Evolutionary conservation across 2,888 invertebrate species (phyloP), one percentile per base, ranked within the genome.

Genomic region (Tipula vernalis): DNA sequence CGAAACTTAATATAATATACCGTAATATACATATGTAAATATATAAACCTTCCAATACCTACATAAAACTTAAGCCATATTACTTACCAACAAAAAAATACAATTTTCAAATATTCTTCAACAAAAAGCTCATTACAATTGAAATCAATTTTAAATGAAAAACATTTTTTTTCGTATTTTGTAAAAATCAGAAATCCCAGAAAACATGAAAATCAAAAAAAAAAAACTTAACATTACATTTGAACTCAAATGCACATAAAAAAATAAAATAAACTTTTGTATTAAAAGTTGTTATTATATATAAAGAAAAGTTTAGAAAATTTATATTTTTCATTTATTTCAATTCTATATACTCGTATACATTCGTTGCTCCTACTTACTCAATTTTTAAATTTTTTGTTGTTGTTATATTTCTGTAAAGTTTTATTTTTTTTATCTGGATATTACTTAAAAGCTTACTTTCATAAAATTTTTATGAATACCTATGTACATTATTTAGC

Each of bases 401-500:
- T 51, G 15, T 51, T 18, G 18, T 8, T 18, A 28, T 71, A 71
- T 71, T 71, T 71, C 28, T 71, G 71, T 71, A 28, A 71, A 71
- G 71, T 71, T 71, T 28, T 28, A 28, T 8, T 28, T 28, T 28
- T 71, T 71, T 71, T 71, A 71, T 71, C 71, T 71, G 28, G 28
- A 71, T 71, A 71, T 71, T 71, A 71, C 71, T 71, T 71, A 71
- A 71, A 71, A 71, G 71, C 71, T 71, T 71, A 71, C 71, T 71
- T 71, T 71, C 71, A 71, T 71, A 71, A 71, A 71, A 71, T 2
- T 12, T 28, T 71, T 71, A 71, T 71, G 71, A 51, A 13, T 57
- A 71, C 71, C 71, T 28, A 28, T 10, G 28, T 71, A 28, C 28
- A 28, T 71, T 51, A 51, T 51, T 15, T 15, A 18, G 51, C 5